phyloP scores from a whole-genome alignment of 2,797 vertebrate species.

The Antrozous pallidus region DNA sequence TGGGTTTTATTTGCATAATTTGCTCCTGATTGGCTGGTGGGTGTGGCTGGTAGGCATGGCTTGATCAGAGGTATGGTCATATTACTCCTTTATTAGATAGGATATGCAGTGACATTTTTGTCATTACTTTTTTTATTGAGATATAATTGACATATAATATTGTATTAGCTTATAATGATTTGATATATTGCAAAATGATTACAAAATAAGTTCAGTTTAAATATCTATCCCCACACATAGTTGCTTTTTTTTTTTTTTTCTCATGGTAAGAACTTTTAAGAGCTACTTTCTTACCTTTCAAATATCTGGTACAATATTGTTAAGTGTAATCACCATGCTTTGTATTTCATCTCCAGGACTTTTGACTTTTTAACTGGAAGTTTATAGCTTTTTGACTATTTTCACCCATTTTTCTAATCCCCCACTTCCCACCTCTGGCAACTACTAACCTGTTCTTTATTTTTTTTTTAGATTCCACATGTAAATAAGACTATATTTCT shows the following conservation, averaged over 20 bases:
- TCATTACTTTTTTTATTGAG: background rate
- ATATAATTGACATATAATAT: background rate
- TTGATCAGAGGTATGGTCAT: no score
- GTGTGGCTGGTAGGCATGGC: no score
- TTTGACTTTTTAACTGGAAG: background rate
- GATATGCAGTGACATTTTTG: background rate
- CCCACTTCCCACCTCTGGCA: background rate
- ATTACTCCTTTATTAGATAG: no score
- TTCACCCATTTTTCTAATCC: background rate
- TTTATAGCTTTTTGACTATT: background rate
- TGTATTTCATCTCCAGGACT: background rate
- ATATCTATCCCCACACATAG: background rate
- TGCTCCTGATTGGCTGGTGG: no score
- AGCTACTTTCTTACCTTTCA: background rate
- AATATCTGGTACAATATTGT: background rate
- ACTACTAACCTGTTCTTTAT: background rate
- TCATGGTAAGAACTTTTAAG: background rate
- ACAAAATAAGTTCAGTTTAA: background rate
- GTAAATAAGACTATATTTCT: background rate
- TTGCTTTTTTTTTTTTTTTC: background rate
- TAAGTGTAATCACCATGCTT: background rate
- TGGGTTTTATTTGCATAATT: no score
- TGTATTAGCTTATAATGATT: background rate
- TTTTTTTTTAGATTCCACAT: background rate
- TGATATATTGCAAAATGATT: background rate